A percentile compares a stretch with the other conserved stretches of the same genome.
Conservation (phyloP, 2,113 vertebrate species). For the Rattus norvegicus region DNA sequence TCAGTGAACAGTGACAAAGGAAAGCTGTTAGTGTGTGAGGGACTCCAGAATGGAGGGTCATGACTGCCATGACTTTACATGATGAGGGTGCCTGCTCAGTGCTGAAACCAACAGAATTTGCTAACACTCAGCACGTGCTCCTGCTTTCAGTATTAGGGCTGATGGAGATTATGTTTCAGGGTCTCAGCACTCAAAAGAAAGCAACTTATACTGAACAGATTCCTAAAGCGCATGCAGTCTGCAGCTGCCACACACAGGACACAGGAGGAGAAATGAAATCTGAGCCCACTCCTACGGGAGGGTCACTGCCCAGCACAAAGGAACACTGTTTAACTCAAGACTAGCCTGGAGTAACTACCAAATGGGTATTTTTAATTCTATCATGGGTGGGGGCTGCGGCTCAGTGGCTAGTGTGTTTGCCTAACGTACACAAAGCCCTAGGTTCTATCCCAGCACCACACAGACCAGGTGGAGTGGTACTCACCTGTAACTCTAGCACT, state of each 20-base stretch:
- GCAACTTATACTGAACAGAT: neutral
- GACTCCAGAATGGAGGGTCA: neutral
- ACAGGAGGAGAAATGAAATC: neutral
- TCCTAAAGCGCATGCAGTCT: neutral
- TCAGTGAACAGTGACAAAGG: neutral
- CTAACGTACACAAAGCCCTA: neutral
- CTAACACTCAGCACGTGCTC: neutral
- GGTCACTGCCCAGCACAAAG: fast-evolving
- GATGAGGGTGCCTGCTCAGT: fast-evolving
- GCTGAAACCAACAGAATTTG: neutral
- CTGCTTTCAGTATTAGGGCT: no score
- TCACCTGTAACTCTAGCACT: neutral
- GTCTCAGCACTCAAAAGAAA: neutral
- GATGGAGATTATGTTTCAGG: neutral
- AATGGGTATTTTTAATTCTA: neutral
- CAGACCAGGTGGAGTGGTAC: neutral
- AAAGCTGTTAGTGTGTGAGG: neutral
- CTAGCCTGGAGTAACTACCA: neutral
- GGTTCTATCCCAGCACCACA: neutral
- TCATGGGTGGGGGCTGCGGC: neutral
- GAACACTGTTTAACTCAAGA: neutral
- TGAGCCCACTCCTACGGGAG: fast-evolving
- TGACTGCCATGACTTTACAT: fast-evolving
- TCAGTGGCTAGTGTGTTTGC: neutral
- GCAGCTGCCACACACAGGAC: conserved; percentile 26